Percentiles rank a stretch among this genome's conserved stretches.
Conservation (phyloP, 2,113 vertebrate genomes). For the Trematocara stigmaticum region DNA sequence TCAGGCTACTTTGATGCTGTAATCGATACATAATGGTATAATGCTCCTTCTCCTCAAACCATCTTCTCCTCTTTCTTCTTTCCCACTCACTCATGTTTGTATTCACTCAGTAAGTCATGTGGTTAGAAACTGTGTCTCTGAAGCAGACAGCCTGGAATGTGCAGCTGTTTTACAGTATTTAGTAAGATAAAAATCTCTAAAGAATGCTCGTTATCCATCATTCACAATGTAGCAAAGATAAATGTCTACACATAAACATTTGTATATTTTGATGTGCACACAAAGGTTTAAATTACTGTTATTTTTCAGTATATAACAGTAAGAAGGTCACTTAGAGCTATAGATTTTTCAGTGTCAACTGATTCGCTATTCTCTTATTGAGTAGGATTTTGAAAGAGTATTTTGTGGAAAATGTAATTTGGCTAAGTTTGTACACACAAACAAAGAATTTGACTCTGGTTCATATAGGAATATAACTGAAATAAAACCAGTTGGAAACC, state of each 20-base stretch:
- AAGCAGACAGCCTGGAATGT: constrained; percentile 37
- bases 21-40: constrained; percentile 28
- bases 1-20: constrained; percentile 22
- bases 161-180: constrained; percentile 40
- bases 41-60: constrained; percentile 16
- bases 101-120: constrained; percentile 23
- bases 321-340: neutral
- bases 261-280: neutral
- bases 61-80: constrained; percentile 26
- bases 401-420: neutral
- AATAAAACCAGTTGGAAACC: neutral
- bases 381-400: neutral
- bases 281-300: neutral
- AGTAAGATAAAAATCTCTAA: neutral
- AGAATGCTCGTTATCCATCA: neutral
- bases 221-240: neutral
- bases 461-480: fast-evolving
- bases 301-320: neutral
- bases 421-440: neutral
- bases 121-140: constrained; percentile 19
- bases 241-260: neutral
- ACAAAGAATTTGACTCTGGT: neutral
- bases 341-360: neutral
- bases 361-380: neutral
- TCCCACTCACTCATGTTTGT: neutral